Base-by-base conservation (phyloP, 1,140 invertebrate genomes). In the Luehdorfia chinensis region DNA sequence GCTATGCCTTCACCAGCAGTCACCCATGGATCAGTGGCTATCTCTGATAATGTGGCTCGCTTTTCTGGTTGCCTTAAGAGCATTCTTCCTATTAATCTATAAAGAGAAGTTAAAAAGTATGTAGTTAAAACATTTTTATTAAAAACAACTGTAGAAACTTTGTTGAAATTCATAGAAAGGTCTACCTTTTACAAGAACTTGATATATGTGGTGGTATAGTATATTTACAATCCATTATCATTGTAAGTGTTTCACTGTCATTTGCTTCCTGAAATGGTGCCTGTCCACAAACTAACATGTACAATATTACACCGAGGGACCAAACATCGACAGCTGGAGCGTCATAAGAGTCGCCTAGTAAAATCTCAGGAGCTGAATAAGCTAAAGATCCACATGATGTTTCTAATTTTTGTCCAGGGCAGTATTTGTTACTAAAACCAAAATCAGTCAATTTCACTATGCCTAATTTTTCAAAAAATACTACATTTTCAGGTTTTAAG, bases 181-280 rank as follows among this genome's bases (percentile, higher is more conserved):
- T 67, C 75, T 83, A 95, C 94, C 91, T 91, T 88, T 92, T 92
- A 83, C 97, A 99, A 47, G 91, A 90, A 12, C 90, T 87, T n/a
- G 96, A 96, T 15, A 99, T 92, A 81, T 97, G 93, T 15, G 90
- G 75, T 44, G 98, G 97, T 65, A 99, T 93, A 34, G 93, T 93
- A 78, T 99, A 99, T 90, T 98, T 98, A 89, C 97, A 99, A 79
- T 99, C 98, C 95, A 99, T 98, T 54, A 99, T 99, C 96, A 98
- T 99, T 1, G 97, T 99, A 8, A 99, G 87, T 0, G 98, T 99
- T 90, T 99, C 98, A 71, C 96, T 98, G 80, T 99, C 98, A 87
- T 99, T 99, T 13, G 97, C 97, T 89, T 99, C 98, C 88, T 99
- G 97, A 84, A 99, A 99, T 8, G 98, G 98, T 8, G 97, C 94